phyloP scores from a whole-genome alignment of 2,113 vertebrate species.

The Pelmatolapia mariae region DNA sequence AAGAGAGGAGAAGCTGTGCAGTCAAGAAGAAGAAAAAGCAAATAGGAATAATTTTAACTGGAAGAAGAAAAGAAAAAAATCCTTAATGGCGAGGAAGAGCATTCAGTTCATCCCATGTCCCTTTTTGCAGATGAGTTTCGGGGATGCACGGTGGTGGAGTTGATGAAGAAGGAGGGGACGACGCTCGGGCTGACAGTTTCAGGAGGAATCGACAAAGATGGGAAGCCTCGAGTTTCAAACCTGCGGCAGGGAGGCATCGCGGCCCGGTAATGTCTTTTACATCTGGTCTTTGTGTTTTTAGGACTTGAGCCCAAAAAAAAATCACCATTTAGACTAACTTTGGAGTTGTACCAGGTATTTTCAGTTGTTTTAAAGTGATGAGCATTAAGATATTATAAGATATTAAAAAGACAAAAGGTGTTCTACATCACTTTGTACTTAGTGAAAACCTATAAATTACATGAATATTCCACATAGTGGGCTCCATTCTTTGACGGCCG shows the following conservation, averaged over 20 bases:
- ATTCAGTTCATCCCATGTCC: neutral
- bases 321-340: neutral
- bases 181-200: constrained; percentile 95
- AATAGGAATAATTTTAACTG: neutral
- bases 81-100: neutral
- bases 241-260: constrained; percentile 96
- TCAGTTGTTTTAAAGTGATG: neutral
- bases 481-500: neutral
- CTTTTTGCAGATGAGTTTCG: constrained; percentile 87
- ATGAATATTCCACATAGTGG: neutral
- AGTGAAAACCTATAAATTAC: neutral
- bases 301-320: neutral
- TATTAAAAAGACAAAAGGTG: neutral
- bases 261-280: constrained; percentile 76
- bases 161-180: constrained; percentile 98
- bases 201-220: constrained; percentile 94
- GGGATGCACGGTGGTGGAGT: constrained; percentile 90
- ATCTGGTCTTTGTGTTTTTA: neutral
- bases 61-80: neutral
- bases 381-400: neutral
- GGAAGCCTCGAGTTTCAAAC: constrained; percentile 94
- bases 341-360: neutral
- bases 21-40: neutral
- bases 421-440: neutral
- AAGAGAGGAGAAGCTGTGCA: neutral